These are phyloP conservation scores for Laticauda colubrina DNA, from an alignment of 2,113 vertebrate genomes.

Conservation along the genomic window DNA sequence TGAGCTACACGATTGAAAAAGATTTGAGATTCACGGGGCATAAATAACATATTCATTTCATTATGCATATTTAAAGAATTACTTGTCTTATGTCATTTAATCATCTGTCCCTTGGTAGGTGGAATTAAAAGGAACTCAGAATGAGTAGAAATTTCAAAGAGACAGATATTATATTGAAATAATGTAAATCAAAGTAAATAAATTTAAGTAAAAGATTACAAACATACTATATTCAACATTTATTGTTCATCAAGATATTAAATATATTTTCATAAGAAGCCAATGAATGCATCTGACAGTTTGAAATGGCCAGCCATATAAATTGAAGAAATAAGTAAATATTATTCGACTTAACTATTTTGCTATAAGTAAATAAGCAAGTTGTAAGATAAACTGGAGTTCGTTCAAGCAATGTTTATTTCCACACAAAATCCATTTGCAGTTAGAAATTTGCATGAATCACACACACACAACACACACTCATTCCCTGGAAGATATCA, in stretches of 20 bases:
- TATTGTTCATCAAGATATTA: background rate
- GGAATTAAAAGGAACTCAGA: background rate
- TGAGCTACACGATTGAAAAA: background rate
- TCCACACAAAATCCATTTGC: background rate
- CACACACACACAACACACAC: too few relatives aligned
- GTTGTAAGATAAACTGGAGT: background rate
- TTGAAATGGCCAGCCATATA: background rate
- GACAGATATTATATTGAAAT: background rate
- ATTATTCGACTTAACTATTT: background rate
- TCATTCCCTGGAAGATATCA: background rate
- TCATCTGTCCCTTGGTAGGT: background rate
- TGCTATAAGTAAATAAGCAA: background rate
- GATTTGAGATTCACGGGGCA: background rate
- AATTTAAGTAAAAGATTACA: background rate
- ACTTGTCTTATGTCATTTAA: background rate
- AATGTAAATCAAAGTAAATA: background rate
- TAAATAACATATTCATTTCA: background rate
- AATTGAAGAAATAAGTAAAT: background rate
- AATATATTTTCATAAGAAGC: background rate
- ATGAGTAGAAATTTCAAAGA: background rate
- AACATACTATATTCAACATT: background rate
- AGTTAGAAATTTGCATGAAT: background rate
- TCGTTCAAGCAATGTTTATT: background rate
- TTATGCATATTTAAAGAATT: background rate
- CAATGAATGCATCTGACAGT: background rate